Percentiles rank a stretch among this genome's conserved stretches.
Evolutionary conservation across 2,888 invertebrate genomes (phyloP).

Genomic region (Conistra vaccinii): DNA sequence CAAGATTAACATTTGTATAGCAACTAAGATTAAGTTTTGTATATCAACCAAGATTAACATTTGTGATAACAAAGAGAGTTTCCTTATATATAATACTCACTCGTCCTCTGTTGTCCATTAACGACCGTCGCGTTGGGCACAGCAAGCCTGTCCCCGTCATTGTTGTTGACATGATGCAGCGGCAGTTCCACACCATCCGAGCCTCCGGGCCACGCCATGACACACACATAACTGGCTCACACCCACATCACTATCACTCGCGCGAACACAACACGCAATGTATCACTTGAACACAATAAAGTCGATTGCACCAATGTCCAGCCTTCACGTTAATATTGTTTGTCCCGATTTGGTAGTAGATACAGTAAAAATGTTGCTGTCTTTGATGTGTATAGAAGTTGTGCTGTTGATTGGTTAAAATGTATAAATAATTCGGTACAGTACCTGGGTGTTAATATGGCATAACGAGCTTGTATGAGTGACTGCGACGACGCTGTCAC

Average conservation of each 20-base stretch:
- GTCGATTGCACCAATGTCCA: constrained; percentile 64
- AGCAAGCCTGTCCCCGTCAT: constrained; percentile 63
- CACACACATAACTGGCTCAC: constrained; percentile 70
- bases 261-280: constrained; percentile 40
- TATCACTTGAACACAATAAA: constrained; percentile 63
- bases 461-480: neutral
- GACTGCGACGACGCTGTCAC: too few species aligned
- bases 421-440: neutral
- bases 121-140: constrained; percentile 71
- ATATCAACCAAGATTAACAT: neutral
- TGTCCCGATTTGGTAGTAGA: constrained; percentile 14
- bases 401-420: neutral
- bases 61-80: neutral
- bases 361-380: constrained; percentile 7
- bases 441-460: too few species aligned
- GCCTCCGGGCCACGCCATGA: constrained; percentile 88
- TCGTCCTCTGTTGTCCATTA: constrained; percentile 70
- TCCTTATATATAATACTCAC: constrained; percentile 71
- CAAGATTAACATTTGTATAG: neutral
- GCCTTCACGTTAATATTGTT: constrained; percentile 57
- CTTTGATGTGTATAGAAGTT: constrained; percentile 19
- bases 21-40: neutral
- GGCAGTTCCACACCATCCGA: constrained; percentile 84
- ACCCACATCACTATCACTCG: constrained; percentile 50
- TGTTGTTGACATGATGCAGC: constrained; percentile 69